Conservation (phyloP, 1,140 invertebrate species). For the Trinorchestia longiramus region DNA sequence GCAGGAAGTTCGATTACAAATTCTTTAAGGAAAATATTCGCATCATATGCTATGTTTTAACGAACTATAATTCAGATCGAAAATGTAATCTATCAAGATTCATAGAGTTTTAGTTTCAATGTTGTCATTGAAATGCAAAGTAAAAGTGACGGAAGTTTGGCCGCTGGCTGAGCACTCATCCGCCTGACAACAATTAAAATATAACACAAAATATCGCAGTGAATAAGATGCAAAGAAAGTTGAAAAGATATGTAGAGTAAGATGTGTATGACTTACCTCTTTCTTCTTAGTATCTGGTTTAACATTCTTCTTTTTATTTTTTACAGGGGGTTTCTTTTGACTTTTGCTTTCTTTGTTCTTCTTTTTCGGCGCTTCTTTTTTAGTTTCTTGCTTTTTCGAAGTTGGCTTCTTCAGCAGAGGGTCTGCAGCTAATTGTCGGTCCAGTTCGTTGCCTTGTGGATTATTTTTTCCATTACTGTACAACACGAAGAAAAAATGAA, state of each 20-base stretch:
- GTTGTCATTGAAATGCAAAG: neutral
- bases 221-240: neutral
- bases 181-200: neutral
- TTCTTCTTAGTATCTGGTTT: neutral
- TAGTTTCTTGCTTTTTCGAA: neutral
- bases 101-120: neutral
- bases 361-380: neutral
- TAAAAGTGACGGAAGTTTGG: neutral
- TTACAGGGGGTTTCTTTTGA: neutral
- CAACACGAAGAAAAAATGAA: neutral
- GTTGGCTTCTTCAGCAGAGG: conserved; percentile 39
- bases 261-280: neutral
- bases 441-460: conserved; percentile 13
- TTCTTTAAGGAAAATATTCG: neutral
- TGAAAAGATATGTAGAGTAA: neutral
- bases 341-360: conserved; percentile 21
- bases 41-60: neutral
- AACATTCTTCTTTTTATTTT: neutral
- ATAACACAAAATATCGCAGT: neutral
- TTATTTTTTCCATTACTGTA: neutral
- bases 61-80: neutral
- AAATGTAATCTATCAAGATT: neutral
- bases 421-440: neutral
- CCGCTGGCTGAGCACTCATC: neutral
- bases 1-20: neutral